Evolutionary conservation across 2,888 invertebrate species (phyloP).

Genomic region (Tiliacea citrago): DNA sequence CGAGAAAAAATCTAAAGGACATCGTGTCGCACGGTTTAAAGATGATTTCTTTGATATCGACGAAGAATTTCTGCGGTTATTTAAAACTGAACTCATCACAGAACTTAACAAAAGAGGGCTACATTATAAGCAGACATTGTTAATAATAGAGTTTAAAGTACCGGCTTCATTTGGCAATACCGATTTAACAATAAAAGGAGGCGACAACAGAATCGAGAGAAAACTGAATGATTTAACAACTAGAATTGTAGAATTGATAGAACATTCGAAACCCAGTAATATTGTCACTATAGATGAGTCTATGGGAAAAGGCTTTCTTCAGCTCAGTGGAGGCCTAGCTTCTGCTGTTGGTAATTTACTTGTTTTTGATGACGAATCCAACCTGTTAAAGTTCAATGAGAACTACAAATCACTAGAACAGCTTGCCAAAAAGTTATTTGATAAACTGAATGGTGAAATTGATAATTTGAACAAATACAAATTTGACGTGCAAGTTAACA

Average conservation of each 20-base stretch:
- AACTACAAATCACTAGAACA: conserved; percentile 8
- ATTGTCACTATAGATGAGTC: conserved; percentile 27
- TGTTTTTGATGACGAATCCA: neutral
- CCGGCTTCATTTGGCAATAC: conserved; percentile 3
- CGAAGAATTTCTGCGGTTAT: conserved; percentile 18
- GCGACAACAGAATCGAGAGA: conserved; percentile 13
- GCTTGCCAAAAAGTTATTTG: conserved; percentile 22
- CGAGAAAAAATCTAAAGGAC: conserved; percentile 18
- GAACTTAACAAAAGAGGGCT: too few relatives aligned
- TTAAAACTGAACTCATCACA: conserved; percentile 24
- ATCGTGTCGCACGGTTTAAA: conserved; percentile 34
- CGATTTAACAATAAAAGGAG: conserved; percentile 34
- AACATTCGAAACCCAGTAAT: conserved; percentile 1
- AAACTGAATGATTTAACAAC: conserved; percentile 24
- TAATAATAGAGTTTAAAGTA: conserved; percentile 31
- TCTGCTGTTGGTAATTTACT: conserved; percentile 54
- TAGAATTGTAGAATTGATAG: conserved; percentile 10
- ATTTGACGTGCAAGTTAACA: conserved; percentile 24
- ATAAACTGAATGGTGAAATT: conserved; percentile 13
- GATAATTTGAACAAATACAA: conserved; percentile 25
- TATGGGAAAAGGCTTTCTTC: conserved; percentile 23
- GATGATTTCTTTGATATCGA: conserved; percentile 11
- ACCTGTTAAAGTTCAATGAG: conserved; percentile 30
- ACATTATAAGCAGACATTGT: too few relatives aligned
- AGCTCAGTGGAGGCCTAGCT: conserved; percentile 39